Evolutionary conservation across 2,888 invertebrate genomes (phyloP), one percentile per base, ranked within the genome.

Genomic region (Eupeodes luniger): DNA sequence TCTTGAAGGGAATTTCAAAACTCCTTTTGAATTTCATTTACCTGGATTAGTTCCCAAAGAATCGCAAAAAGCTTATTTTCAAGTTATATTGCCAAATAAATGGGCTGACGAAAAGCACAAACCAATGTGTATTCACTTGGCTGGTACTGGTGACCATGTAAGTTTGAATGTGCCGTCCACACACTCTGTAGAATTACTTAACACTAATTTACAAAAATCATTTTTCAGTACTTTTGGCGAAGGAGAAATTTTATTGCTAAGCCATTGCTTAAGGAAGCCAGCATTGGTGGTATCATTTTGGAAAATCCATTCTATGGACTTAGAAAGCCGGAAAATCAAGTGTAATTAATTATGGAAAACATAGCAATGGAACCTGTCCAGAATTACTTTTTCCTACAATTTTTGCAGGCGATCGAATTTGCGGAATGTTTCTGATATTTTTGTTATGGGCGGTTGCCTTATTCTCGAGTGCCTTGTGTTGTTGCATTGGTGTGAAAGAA

Each of bases 81-180:
- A 97, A 94, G 95, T 97, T 85, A 92, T 99, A 51, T 92, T 99
- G 90, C 99, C 99, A 0, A 94, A 95, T 44, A 95, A 96, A 90
- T 99, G 98, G 98, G 95, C 95, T 0, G 94, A 95, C 80, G 94
- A 95, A 89, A 94, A 94, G 19, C 95, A 95, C 90, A 97, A 96
- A 92, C 98, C 98, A 4, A 95, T 99, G 53, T 99, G 99, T 93
- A 95, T 99, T 89, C 99, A 99, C 92, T 95, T 99, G 90, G 99
- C 99, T 44, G 99, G 99, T 47, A 99, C 99, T 59, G 99, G 99
- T 62, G 99, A 99, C 94, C 99, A 99, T 95, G 98, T 98, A 95
- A 36, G 83, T 78, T 62, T 40, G 47, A 14, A 59, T 34, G 12
- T 12, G 34, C 11, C 3, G 27, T 27, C 6, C n/a, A 2, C 19